Evolutionary conservation across 2,797 vertebrate genomes (phyloP).

Genomic region (Acanthurus tractus): DNA sequence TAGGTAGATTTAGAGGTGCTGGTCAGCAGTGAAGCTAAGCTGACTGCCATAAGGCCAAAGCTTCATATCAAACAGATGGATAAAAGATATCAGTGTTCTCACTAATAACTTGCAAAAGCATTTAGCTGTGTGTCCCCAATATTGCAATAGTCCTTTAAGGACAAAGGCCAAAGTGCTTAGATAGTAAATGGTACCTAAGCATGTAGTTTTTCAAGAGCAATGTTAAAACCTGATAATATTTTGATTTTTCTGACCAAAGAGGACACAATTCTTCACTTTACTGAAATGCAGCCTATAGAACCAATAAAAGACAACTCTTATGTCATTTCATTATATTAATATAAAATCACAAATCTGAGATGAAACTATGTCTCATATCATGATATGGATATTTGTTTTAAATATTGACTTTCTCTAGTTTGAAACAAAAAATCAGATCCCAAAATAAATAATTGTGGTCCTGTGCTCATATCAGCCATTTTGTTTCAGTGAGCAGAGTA

Average conservation of each 20-base stretch:
- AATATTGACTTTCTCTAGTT: background rate
- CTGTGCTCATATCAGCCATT: background rate
- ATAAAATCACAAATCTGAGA: too few species aligned
- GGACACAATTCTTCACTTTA: too few species aligned
- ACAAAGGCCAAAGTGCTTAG: background rate
- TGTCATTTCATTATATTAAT: too few species aligned
- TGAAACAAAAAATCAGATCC: background rate
- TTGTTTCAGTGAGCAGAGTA: conserved; percentile 19
- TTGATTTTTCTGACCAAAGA: too few species aligned
- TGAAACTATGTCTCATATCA: too few species aligned
- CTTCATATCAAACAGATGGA: too few species aligned
- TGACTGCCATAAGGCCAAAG: too few species aligned
- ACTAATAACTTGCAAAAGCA: background rate
- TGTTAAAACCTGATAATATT: too few species aligned
- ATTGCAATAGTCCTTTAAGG: background rate
- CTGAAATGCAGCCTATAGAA: too few species aligned
- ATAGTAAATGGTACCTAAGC: background rate
- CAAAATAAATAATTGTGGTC: conserved; percentile 4
- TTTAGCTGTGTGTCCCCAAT: background rate
- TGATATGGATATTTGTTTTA: too few species aligned
- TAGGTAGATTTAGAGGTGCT: background rate
- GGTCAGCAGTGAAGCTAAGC: background rate
- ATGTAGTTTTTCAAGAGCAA: background rate
- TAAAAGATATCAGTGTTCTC: background rate
- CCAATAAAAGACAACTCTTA: too few species aligned